Evolutionary conservation across 2,113 vertebrate species (phyloP), one percentile per base, ranked within the genome.

Genomic region (Eulacestoma nigropectus): DNA sequence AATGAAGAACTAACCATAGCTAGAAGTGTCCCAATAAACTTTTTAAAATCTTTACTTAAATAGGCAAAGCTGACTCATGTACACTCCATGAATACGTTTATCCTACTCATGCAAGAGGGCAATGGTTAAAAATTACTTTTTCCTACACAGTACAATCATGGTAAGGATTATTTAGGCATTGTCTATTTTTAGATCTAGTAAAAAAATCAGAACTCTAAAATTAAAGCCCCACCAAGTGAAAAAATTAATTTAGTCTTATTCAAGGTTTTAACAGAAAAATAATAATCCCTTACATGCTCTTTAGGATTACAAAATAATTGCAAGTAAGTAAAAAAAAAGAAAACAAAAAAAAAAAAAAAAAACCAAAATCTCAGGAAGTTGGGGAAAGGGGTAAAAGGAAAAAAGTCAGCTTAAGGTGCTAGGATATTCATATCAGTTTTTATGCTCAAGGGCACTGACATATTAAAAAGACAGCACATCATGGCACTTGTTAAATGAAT

Each of bases 11-110:
- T 70, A 96, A 89, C 41, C 59, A 92, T 59, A 89, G 22, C 65
- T 95, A 95, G 86, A 94, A 29, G 16, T 70, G 81, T 83, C 35
- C 75, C 76, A 89, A 84, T 46, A 41, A 96, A 93, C 29, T 55
- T 95, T 52, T 95, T 82, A 64, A 96, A 96, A 88, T 64, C 42
- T 87, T 55, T 83, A 93, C 67, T 64, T 87, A 94, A 95, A 80
- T 87, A 90, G 65, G 41, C 16, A 72, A 79, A 14, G 3, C 8
- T 85, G 47, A 90, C 39, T 72, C 4, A 16, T 2, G 9, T 53
- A 44, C 26, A 49, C 6, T 23, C 57, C 7, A n/a, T 32, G 2
- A 72, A 65, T 16, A 73, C 5, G 18, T 74, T 87, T 81, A 50
- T 46, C 21, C 20, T 44, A 64, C 5, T 55, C n/a, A 37, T 35